Percentiles rank a stretch among this genome's conserved stretches.
Conservation (phyloP, 2,797 vertebrate genomes). For the Erethizon dorsatum region DNA sequence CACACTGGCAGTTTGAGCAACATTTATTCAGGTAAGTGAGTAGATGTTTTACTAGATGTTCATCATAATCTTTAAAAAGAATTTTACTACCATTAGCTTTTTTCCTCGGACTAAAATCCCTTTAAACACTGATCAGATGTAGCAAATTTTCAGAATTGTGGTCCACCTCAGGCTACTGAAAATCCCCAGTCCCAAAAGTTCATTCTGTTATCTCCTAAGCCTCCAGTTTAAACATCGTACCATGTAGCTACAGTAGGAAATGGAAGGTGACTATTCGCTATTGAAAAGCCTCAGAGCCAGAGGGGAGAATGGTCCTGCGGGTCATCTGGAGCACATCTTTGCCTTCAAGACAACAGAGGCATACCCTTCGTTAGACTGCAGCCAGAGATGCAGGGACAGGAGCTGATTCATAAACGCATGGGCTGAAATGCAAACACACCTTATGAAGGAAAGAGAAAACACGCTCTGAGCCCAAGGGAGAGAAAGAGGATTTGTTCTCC, state of each 20-base stretch:
- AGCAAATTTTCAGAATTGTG: conserved; percentile 28
- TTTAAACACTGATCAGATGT: not conserved
- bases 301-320: not conserved
- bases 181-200: not conserved
- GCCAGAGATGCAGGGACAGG: not conserved
- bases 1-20: not conserved
- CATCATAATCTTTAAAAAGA: conserved; percentile 40
- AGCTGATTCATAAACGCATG: not conserved
- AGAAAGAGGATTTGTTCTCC: not conserved
- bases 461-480: not conserved
- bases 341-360: not conserved
- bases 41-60: conserved; percentile 24
- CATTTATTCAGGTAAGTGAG: not conserved
- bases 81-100: not conserved
- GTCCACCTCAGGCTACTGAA: not conserved
- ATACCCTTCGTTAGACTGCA: not conserved
- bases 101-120: not conserved
- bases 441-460: not conserved
- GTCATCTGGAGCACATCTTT: not conserved
- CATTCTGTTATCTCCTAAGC: not conserved
- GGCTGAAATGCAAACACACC: not conserved
- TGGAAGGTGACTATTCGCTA: not conserved
- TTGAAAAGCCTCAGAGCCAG: not conserved
- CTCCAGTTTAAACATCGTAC: not conserved
- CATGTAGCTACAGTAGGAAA: not conserved